Conservation (phyloP, 2,113 vertebrate genomes). For the Taurulus bubalis region DNA sequence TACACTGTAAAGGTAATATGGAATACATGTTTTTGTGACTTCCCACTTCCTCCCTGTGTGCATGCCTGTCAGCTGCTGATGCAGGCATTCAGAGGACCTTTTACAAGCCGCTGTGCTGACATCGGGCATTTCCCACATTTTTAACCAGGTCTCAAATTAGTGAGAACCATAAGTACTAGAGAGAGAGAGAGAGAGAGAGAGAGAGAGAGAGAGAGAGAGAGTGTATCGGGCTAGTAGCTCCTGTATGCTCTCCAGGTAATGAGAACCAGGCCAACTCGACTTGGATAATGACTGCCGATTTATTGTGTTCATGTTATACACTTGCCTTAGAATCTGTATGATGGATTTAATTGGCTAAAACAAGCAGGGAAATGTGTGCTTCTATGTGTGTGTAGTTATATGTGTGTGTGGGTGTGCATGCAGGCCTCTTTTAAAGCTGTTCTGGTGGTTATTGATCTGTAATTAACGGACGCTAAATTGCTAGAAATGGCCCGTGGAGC, state of each 20-base stretch:
- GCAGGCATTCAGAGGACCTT: slow-evolving; percentile 58
- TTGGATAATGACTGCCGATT: slow-evolving; percentile 68
- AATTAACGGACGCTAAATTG: slow-evolving; percentile 56
- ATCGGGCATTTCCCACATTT: slow-evolving; percentile 65
- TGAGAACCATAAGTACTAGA: slow-evolving; percentile 41
- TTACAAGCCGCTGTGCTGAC: slow-evolving; percentile 70
- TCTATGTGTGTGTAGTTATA: background rate
- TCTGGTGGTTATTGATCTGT: slow-evolving; percentile 60
- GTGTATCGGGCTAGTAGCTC: slow-evolving; percentile 35
- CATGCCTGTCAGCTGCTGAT: slow-evolving; percentile 57
- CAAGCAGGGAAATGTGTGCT: slow-evolving; percentile 37
- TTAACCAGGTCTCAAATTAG: slow-evolving; percentile 73
- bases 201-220: too few relatives aligned
- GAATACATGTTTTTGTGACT: slow-evolving; percentile 44
- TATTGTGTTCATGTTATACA: slow-evolving; percentile 66
- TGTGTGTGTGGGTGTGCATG: background rate
- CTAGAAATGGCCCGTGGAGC: slow-evolving; percentile 43
- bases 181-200: too few relatives aligned
- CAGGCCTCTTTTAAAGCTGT: slow-evolving; percentile 35
- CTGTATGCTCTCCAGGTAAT: slow-evolving; percentile 64
- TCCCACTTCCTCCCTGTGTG: slow-evolving; percentile 6
- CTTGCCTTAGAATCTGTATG: slow-evolving; percentile 72
- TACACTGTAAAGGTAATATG: slow-evolving; percentile 27
- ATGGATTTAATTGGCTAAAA: slow-evolving; percentile 70
- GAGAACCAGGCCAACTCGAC: slow-evolving; percentile 67